These are phyloP conservation scores for Diadegma fenestrale DNA, from an alignment of 2,888 invertebrate species.

Conservation along the genomic window DNA sequence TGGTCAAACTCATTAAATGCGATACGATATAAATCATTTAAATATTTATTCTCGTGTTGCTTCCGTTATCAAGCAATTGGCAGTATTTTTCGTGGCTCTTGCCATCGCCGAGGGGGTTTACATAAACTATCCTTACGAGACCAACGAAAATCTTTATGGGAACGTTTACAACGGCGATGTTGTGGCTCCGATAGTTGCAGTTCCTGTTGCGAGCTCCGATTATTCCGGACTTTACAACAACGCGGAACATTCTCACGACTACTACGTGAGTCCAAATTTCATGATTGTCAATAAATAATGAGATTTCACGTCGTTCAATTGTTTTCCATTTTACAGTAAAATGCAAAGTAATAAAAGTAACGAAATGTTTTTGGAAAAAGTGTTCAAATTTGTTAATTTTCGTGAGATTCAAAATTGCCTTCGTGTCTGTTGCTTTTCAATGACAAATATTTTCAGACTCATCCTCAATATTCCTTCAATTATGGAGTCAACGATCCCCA, in stretches of 20 bases:
- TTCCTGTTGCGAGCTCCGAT: conserved; percentile 61
- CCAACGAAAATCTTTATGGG: conserved; percentile 59
- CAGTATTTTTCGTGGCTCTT: conserved; percentile 68
- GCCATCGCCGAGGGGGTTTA: conserved; percentile 72
- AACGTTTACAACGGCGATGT: conserved; percentile 54
- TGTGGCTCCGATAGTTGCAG: conserved; percentile 52
- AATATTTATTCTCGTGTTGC: not conserved
- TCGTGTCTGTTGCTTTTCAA: not conserved
- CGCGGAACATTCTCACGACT: conserved; percentile 72
- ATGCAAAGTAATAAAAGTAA: not conserved
- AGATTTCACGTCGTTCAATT: not conserved
- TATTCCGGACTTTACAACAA: conserved; percentile 68
- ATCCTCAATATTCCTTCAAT: conserved; percentile 79
- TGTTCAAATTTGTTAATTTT: not conserved
- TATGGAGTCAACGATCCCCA: conserved; percentile 81
- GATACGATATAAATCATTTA: not conserved
- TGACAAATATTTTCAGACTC: conserved; percentile 71
- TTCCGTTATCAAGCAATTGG: conserved; percentile 57
- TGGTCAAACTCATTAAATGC: not conserved
- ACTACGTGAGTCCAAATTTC: conserved; percentile 72
- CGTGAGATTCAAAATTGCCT: not conserved
- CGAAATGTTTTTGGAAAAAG: not conserved
- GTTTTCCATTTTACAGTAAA: not conserved
- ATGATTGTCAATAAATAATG: conserved; percentile 3
- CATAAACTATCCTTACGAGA: conserved; percentile 65